Evolutionary conservation across 2,113 vertebrate species (phyloP), one percentile per base, ranked within the genome.

Genomic region (Aviceda subcristata): DNA sequence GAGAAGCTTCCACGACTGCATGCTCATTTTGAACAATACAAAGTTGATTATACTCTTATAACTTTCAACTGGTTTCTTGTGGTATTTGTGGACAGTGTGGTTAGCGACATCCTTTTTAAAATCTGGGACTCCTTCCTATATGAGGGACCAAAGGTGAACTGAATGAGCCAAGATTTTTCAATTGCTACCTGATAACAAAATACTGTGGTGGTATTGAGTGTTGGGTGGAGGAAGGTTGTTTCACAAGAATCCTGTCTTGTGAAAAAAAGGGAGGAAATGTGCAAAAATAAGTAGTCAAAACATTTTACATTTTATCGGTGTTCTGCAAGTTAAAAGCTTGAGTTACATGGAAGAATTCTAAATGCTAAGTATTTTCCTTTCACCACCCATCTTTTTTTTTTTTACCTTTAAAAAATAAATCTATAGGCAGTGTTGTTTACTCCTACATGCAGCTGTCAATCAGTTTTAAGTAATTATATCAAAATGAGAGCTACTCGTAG

Each of bases 21-120:
- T 1, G 92, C 98, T 66, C 99, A 99, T 96, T 99, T 99, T 87
- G 99, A 99, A 48, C 99, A 98, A 48, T 94, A 99, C 97, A 98
- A 99, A 88, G 99, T 99, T 5, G 99, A 99, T 95, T 99, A 98
- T 91, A 99, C 99, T 15, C 99, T 99, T 78, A 99, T 99, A 98
- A 99, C 99, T 23, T 99, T 99, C 97, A 99, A 99, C 98, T 99
- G 99, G 99, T 99, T 99, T 92, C 98, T 99, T 57, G 99, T 99
- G 92, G 98, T 99, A 60, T 99, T 99, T 93, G 99, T 99, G 97
- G 99, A 99, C 98, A 99, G 99, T 0, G 99, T 99, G 51, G 99
- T 99, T 90, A 99, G 99, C 24, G 99, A 99, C 96, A 98, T 99
- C 92, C 99, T 99, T 75, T 99, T 99, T 93, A 99, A 99, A 96